Base-by-base conservation (phyloP, 2,888 invertebrate genomes). In the Artemia sinica region DNA sequence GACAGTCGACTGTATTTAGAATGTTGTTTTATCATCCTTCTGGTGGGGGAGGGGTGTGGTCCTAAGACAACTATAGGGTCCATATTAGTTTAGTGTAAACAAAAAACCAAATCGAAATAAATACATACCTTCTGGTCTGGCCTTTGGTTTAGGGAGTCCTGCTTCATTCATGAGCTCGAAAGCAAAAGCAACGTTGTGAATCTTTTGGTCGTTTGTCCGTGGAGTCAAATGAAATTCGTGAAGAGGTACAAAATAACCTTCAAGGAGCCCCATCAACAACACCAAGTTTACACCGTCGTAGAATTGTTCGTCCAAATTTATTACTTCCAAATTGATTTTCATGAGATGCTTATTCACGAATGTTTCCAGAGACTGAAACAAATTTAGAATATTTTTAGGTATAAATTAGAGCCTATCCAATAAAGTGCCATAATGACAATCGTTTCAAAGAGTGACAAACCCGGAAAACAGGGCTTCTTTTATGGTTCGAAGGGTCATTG, bases 101-200 rank as follows among this genome's bases (percentile, higher is more conserved):
- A 41, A 69, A 48, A 41, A 66, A 9, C n/a, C 28, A 49, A 13
- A 18, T 13, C 69, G 9, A 50, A 13, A 12, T 66, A 63, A 28
- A 9, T 10, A 50, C 72, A 75, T 80, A 92, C 93, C 93, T 86
- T 96, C 95, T 18, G 96, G 92, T 74, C 95, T 82, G 3, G 95
- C 93, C 80, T 95, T 95, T 0, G 95, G 94, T 77, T 88, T 89
- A 0, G 89, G 87, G 66, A 96, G 80, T 1, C 94, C 95, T 70
- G 92, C 89, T 78, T 97, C 96, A 78, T 92, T 91, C 96, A 99
- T 98, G 72, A 99, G 80, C 75, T 96, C 94, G 79, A 96, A 98
- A 1, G 97, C 91, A 78, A 98, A 94, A 0, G 86, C 83, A 2
- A 99, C 96, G 80, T 98, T 99, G 77, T 93, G 94, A 2, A 97